A percentile compares a stretch with the other conserved stretches of the same genome.
Evolutionary conservation across 2,113 vertebrate genomes (phyloP).

Genomic region (Tapirus terrestris): DNA sequence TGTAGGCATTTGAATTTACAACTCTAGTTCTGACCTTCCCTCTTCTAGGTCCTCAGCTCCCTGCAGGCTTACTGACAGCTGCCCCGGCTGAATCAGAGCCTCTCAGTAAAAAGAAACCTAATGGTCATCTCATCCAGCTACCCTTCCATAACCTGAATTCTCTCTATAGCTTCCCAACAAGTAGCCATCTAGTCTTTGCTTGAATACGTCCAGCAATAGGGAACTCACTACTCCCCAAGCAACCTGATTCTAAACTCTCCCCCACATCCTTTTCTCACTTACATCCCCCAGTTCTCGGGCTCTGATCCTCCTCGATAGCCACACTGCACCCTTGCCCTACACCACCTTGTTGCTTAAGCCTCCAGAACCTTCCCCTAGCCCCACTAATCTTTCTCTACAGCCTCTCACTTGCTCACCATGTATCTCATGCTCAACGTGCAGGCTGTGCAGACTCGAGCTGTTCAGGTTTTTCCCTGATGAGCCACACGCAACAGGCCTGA

Average conservation of each 20-base stretch:
- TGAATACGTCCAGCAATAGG: neutral
- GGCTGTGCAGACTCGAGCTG: neutral
- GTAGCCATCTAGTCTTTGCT: neutral
- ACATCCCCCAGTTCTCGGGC: neutral
- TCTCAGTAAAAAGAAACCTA: neutral
- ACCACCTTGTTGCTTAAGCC: neutral
- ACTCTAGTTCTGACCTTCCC: neutral
- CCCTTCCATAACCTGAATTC: neutral
- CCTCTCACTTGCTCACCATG: neutral
- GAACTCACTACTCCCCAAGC: neutral
- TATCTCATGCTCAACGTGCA: neutral
- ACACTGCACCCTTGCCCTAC: neutral
- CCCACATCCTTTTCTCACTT: conserved; percentile 39
- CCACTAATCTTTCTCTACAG: neutral
- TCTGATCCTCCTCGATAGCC: neutral
- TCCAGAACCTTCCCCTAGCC: neutral
- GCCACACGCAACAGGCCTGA: neutral
- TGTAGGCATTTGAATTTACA: neutral
- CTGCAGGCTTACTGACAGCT: neutral
- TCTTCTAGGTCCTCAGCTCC: neutral
- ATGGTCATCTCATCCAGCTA: neutral
- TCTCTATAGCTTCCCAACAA: neutral
- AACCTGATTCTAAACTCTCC: neutral
- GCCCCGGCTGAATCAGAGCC: neutral
- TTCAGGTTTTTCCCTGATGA: neutral